Conservation (phyloP, 2,113 vertebrate genomes). For the Chlorodrepanis virens region DNA sequence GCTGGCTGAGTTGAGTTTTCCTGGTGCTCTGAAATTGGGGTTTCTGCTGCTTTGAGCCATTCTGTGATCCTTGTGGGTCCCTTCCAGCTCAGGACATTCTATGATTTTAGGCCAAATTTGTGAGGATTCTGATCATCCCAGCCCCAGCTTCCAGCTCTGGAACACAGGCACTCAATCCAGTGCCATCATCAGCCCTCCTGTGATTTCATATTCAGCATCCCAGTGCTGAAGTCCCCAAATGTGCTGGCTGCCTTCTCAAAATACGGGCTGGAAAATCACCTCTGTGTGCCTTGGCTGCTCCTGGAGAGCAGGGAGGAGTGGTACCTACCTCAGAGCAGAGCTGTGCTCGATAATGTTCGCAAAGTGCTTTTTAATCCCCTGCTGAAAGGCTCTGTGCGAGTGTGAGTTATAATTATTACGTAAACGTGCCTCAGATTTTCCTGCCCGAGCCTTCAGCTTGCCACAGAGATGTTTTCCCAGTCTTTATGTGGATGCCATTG, state of each 20-base stretch:
- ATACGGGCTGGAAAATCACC: neutral
- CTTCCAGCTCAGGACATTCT: neutral
- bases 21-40: neutral
- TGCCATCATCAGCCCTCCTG: neutral
- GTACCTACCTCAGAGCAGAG: constrained; percentile 37
- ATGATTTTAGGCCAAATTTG: neutral
- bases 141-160: neutral
- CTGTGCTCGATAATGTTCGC: constrained; percentile 24
- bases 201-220: neutral
- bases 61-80: neutral
- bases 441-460: constrained; percentile 4
- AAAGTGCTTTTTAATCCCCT: constrained; percentile 65
- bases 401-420: constrained; percentile 62
- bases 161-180: neutral
- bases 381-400: constrained; percentile 38
- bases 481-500: constrained; percentile 47
- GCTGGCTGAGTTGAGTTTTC: neutral
- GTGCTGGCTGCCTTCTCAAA: neutral
- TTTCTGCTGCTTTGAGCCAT: neutral
- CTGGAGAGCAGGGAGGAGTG: neutral
- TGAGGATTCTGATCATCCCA: neutral
- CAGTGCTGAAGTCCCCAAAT: fast-evolving
- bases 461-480: constrained; percentile 38
- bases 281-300: neutral
- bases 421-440: constrained; percentile 54